Percentiles rank a stretch among this genome's conserved stretches.
phyloP scores from a whole-genome alignment of 2,888 invertebrate species.

The Drosophila bunnanda region DNA sequence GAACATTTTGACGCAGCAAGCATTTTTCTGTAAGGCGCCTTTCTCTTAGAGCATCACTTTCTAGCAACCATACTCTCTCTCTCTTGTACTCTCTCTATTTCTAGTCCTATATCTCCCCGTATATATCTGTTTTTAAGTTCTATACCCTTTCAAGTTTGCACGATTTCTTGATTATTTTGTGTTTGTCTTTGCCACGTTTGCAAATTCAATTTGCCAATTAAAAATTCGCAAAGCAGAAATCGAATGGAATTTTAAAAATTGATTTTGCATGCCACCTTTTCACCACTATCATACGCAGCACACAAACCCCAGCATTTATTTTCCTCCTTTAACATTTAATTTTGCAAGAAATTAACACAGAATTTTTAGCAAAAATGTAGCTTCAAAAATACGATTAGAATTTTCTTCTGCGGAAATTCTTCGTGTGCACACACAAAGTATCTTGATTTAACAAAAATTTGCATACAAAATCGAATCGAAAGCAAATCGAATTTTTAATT shows the following conservation, averaged over 20 bases:
- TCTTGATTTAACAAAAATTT: slow-evolving; percentile 42
- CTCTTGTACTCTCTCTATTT: slow-evolving; percentile 30
- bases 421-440: slow-evolving; percentile 3
- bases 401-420: slow-evolving; percentile 18
- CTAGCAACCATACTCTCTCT: slow-evolving; percentile 41
- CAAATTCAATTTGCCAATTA: slow-evolving; percentile 34
- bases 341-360: slow-evolving; percentile 28
- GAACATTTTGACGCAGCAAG: slow-evolving; percentile 59
- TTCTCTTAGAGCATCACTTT: slow-evolving; percentile 56
- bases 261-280: slow-evolving; percentile 38
- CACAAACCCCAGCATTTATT: slow-evolving; percentile 4
- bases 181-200: slow-evolving; percentile 28
- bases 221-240: slow-evolving; percentile 29
- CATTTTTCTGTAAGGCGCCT: slow-evolving; percentile 66
- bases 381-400: slow-evolving; percentile 21
- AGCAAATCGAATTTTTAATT: slow-evolving; percentile 66
- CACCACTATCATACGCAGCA: neutral
- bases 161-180: slow-evolving; percentile 22
- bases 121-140: slow-evolving; percentile 15
- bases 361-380: slow-evolving; percentile 9
- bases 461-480: slow-evolving; percentile 48
- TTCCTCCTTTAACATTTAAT: slow-evolving; percentile 11
- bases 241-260: slow-evolving; percentile 39
- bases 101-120: slow-evolving; percentile 14
- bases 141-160: slow-evolving; percentile 32